A percentile compares a stretch with the other conserved stretches of the same genome.
phyloP scores from a whole-genome alignment of 2,113 vertebrate species.

The Felis catus region F.catus_Fca126_mat1.0 CM031419.1:152609501-152610000 shows the following conservation, averaged over 20 bases:
- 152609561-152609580: background rate
- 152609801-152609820: background rate
- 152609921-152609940: background rate
- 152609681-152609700: background rate
- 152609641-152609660: background rate
- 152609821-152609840: background rate
- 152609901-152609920: background rate
- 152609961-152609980: background rate
- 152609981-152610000: rapidly evolving
- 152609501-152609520: background rate
- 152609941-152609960: background rate
- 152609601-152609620: background rate
- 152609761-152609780: background rate
- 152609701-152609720: background rate
- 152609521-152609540: background rate
- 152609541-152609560: background rate
- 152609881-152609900: background rate
- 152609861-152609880: background rate
- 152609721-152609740: background rate
- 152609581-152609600: background rate
- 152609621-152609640: background rate
- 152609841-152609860: background rate
- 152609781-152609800: background rate
- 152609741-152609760: background rate
- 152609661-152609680: background rate